A percentile compares a stretch with the other conserved stretches of the same genome.
Conservation (phyloP, 2,113 vertebrate species). For the Herpailurus yagouaroundi region DNA sequence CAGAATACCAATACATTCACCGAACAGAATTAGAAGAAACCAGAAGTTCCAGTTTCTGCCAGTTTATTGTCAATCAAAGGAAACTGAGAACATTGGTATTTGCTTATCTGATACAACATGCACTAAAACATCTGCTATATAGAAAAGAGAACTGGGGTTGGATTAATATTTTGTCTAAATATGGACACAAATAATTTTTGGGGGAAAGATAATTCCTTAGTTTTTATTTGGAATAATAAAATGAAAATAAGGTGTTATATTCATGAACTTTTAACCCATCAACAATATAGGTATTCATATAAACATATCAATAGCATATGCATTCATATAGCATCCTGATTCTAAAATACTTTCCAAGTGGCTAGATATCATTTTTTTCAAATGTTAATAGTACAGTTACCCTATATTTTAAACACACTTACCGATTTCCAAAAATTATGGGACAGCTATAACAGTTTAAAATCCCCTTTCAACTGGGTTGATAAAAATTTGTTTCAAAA, state of each 20-base stretch:
- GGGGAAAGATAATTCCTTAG: background rate
- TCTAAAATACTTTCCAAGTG: background rate
- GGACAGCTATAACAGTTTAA: background rate
- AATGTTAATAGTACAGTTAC: background rate
- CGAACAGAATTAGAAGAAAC: background rate
- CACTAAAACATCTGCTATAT: background rate
- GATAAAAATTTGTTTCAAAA: background rate
- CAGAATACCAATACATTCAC: background rate
- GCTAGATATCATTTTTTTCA: background rate
- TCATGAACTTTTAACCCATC: background rate
- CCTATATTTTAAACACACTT: background rate
- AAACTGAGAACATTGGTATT: background rate
- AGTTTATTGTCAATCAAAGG: background rate
- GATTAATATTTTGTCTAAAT: background rate
- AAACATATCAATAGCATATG: background rate
- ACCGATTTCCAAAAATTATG: background rate
- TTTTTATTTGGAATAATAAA: background rate
- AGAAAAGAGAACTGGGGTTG: background rate
- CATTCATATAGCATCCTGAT: background rate
- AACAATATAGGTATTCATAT: background rate
- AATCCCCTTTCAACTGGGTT: background rate
- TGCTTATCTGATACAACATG: background rate
- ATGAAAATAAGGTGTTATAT: background rate
- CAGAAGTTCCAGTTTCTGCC: background rate
- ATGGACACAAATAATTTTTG: background rate